Conservation (phyloP, 2,797 vertebrate species). For the Limnodromus scolopaceus region DNA sequence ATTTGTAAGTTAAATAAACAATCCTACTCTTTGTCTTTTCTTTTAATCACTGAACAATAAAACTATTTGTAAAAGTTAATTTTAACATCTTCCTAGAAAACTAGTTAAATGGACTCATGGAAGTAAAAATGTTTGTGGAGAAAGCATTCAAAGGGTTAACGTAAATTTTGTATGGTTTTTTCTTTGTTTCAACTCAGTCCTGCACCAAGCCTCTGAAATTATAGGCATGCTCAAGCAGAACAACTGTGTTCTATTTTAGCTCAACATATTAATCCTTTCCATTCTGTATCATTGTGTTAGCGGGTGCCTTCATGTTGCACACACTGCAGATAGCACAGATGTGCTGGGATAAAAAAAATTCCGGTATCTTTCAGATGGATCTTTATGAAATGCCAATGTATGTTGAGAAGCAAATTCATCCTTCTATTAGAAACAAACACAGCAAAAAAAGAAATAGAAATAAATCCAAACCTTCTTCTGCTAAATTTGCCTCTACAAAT, state of each 20-base stretch:
- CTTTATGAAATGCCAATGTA: conserved; percentile 7
- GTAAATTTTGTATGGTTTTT: not conserved
- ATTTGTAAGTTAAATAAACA: not conserved
- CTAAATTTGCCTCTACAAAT: conserved; percentile 8
- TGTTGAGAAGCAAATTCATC: conserved; percentile 40
- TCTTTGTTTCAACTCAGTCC: not conserved
- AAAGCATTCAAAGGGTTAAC: not conserved
- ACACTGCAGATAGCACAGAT: conserved; percentile 44
- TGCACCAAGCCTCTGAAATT: not conserved
- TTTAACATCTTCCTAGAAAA: not conserved
- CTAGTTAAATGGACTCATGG: not conserved
- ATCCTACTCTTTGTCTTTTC: not conserved
- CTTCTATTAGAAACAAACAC: conserved; percentile 41
- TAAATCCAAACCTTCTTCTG: not conserved
- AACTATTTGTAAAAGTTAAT: not conserved
- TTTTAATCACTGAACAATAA: not conserved
- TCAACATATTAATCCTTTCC: not conserved
- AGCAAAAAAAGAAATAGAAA: not conserved
- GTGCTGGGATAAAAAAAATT: conserved; percentile 37
- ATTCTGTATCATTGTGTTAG: conserved; percentile 31
- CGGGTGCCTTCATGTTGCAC: not conserved
- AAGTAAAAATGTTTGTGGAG: not conserved
- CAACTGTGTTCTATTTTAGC: conserved; percentile 17
- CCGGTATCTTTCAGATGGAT: conserved; percentile 41
- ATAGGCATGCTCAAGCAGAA: not conserved